These are phyloP conservation scores for Pantherophis alleghaniensis DNA, from an alignment of 2,797 vertebrate genomes.

Conservation along the genomic window DNA sequence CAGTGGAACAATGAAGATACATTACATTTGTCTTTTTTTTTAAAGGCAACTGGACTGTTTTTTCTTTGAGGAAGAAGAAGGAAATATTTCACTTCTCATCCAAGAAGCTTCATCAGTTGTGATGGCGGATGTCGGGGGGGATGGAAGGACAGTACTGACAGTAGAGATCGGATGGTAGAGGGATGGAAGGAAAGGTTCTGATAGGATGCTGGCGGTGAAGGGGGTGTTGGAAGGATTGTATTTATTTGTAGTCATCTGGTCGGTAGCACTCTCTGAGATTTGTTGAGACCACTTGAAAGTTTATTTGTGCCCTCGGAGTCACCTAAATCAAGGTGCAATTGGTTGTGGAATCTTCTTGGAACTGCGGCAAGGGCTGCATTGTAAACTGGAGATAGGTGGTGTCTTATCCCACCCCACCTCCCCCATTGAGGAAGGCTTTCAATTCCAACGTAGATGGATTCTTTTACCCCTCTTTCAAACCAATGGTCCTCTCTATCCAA, in stretches of 20 bases:
- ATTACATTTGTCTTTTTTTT: background rate
- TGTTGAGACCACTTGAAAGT: background rate
- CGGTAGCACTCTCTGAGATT: background rate
- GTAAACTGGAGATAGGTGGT: background rate
- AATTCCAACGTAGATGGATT: background rate
- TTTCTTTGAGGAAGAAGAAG: background rate
- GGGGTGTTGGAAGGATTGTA: background rate
- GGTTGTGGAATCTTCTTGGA: background rate
- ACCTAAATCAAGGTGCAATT: background rate
- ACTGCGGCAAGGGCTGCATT: background rate
- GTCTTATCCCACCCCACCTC: background rate
- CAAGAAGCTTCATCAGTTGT: background rate
- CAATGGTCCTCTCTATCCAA: background rate
- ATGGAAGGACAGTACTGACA: background rate
- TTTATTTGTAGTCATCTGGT: background rate
- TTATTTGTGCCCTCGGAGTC: background rate
- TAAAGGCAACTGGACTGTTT: background rate
- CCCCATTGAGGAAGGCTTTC: background rate
- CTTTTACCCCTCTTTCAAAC: background rate
- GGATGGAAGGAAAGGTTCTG: background rate
- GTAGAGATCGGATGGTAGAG: background rate
- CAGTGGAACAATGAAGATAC: background rate
- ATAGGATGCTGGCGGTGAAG: background rate
- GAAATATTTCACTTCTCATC: background rate
- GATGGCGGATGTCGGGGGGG: background rate